A percentile compares a stretch with the other conserved stretches of the same genome.
These are phyloP conservation scores for Mesorhabditis sp. DNA, from an alignment of 2,888 invertebrate genomes.

Conservation along the genomic window DNA sequence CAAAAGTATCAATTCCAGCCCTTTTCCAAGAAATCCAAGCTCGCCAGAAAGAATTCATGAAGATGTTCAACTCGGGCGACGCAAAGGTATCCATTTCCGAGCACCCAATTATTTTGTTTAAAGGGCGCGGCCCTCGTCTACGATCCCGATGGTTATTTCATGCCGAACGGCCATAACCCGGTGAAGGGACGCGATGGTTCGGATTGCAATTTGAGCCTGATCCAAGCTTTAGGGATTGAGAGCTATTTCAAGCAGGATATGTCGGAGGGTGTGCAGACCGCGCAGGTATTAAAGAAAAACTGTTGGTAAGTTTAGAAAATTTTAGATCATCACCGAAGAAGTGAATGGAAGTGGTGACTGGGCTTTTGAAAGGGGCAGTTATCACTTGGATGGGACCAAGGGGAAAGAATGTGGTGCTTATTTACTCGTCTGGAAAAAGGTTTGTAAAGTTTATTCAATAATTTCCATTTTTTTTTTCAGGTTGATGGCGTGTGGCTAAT, in stretches of 20 bases:
- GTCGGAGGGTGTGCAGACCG: slow-evolving; percentile 56
- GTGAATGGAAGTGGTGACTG: slow-evolving; percentile 58
- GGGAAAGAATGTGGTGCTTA: slow-evolving; percentile 57
- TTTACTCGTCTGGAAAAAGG: slow-evolving; percentile 50
- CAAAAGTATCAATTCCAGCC: slow-evolving; percentile 35
- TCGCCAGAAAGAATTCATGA: slow-evolving; percentile 57
- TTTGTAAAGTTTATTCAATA: slow-evolving; percentile 1
- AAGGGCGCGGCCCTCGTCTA: slow-evolving; percentile 44
- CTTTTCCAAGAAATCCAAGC: slow-evolving; percentile 57
- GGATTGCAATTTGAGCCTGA: neutral
- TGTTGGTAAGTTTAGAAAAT: neutral
- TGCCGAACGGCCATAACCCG: slow-evolving; percentile 56
- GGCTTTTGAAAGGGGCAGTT: slow-evolving; percentile 58
- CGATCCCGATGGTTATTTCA: slow-evolving; percentile 57
- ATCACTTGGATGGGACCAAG: slow-evolving; percentile 55
- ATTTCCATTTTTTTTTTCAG: slow-evolving; percentile 15
- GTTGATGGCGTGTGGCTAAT: slow-evolving; percentile 57
- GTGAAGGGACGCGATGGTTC: slow-evolving; percentile 53
- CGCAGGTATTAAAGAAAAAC: slow-evolving; percentile 32
- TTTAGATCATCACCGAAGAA: slow-evolving; percentile 57
- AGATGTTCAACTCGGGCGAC: slow-evolving; percentile 55
- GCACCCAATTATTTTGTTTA: neutral
- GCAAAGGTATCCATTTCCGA: slow-evolving; percentile 21
- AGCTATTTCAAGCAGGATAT: slow-evolving; percentile 57
- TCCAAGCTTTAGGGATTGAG: slow-evolving; percentile 48